Evolutionary conservation across 2,113 vertebrate genomes (phyloP).

Genomic region (Saimiri boliviensis): DNA sequence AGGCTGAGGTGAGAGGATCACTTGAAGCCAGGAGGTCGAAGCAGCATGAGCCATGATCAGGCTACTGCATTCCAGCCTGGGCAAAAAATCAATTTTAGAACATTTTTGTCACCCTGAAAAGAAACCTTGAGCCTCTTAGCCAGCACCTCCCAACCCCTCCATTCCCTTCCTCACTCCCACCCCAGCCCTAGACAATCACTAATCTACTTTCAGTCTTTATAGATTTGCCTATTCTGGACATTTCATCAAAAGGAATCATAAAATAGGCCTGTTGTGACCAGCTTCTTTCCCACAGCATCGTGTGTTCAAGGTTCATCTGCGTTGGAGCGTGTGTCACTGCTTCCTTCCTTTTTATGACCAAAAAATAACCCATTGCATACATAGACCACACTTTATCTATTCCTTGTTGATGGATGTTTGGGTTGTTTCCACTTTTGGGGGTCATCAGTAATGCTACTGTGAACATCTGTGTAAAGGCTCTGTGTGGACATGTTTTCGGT

Average conservation of each 20-base stretch:
- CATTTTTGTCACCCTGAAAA: background rate
- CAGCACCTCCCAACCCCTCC: background rate
- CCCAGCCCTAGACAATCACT: background rate
- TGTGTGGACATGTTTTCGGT: background rate
- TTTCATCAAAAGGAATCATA: background rate
- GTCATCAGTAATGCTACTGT: background rate
- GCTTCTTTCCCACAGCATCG: background rate
- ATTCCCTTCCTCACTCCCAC: too few relatives aligned
- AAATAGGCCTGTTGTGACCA: background rate
- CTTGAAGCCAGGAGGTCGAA: too few relatives aligned
- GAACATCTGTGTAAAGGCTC: background rate
- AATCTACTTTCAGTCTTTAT: background rate
- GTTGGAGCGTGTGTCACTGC: background rate
- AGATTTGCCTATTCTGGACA: background rate
- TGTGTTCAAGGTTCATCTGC: background rate
- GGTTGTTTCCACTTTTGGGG: background rate
- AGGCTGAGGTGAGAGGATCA: too few relatives aligned
- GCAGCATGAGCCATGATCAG: too few relatives aligned
- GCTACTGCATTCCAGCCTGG: too few relatives aligned
- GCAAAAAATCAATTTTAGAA: background rate
- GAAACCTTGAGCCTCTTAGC: background rate
- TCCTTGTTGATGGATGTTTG: background rate
- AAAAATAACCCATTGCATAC: background rate
- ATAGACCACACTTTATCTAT: background rate
- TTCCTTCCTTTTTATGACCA: background rate